Evolutionary conservation across 2,113 vertebrate species (phyloP), one percentile per base, ranked within the genome.

Genomic region (Spheniscus mendiculus): DNA sequence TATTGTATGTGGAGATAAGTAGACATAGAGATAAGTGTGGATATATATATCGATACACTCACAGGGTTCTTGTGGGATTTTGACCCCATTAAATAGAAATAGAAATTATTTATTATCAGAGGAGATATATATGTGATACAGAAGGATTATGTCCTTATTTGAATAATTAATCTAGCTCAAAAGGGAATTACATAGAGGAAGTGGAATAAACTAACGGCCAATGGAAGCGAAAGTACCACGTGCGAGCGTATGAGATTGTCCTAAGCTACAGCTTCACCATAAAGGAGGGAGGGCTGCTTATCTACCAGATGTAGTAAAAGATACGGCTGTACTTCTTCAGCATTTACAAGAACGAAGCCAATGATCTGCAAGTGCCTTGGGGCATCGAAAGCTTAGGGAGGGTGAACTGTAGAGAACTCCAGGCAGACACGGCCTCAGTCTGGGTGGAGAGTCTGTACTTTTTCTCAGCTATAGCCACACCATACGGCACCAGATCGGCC

Each of bases 401-500:
- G 2, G 14, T 49, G 44, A 44, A n/a, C n/a, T 53, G 42, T 1
- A 22, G 22, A 67, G 62, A 36, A 36, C 12, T 32, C 36, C 19
- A n/a, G 0, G 4, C 19, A 67, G 55, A 23, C 2, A 38, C 66
- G 55, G 6, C 16, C 38, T n/a, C 55, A 59, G n/a, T 17, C 42
- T 67, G 38, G 7, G 21, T 22, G n/a, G 3, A 38, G 22, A 66
- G n/a, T 44, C 42, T 65, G 9, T 30, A 30, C 9, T 9, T 83
- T 76, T 79, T 25, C 56, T 36, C 11, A 1, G 25, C 47, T 63
- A 7, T 36, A 7, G 29, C 7, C 29, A 36, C 38, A 62, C 10
- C 7, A 3, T 10, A n/a, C 0, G 1, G 19, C n/a, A 69, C 12
- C 30, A 30, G 45, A 58, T 12, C 3, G 4, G 11, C 16, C 42